Evolutionary conservation across 2,113 vertebrate species (phyloP).

Genomic region (Holacanthus passer): DNA sequence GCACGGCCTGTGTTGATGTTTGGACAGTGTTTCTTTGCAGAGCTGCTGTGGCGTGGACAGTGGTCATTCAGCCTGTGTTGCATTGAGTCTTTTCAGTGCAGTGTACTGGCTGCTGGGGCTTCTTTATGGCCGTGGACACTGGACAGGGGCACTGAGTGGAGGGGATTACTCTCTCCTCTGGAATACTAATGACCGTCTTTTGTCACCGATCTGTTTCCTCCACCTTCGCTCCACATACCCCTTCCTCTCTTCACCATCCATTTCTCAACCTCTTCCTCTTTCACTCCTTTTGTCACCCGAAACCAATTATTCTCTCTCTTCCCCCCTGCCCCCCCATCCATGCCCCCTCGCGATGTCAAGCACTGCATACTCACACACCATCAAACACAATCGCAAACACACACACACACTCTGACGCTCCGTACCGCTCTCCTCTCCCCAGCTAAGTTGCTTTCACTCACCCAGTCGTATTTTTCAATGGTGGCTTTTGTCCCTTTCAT

Average conservation of each 20-base stretch:
- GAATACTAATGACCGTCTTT: conserved; percentile 82
- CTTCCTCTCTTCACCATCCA: conserved; percentile 40
- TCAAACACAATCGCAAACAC: conserved; percentile 38
- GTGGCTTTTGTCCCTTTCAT: conserved; percentile 88
- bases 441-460: conserved; percentile 68
- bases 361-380: conserved; percentile 54
- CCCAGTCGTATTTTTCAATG: conserved; percentile 84
- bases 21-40: conserved; percentile 33
- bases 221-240: conserved; percentile 47
- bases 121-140: conserved; percentile 57
- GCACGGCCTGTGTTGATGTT: conserved; percentile 54
- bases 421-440: conserved; percentile 45
- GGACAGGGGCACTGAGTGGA: conserved; percentile 57
- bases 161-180: conserved; percentile 67
- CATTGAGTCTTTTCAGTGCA: conserved; percentile 60
- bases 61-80: conserved; percentile 53
- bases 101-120: conserved; percentile 44
- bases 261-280: conserved; percentile 42
- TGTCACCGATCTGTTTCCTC: conserved; percentile 67
- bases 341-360: conserved; percentile 61
- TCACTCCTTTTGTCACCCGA: conserved; percentile 57
- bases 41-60: conserved; percentile 48
- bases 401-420: conserved; percentile 39
- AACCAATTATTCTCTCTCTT: conserved; percentile 61
- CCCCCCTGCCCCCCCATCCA: neutral